Evolutionary conservation across 2,888 invertebrate genomes (phyloP).

Genomic region (Melinaea menophilus): DNA sequence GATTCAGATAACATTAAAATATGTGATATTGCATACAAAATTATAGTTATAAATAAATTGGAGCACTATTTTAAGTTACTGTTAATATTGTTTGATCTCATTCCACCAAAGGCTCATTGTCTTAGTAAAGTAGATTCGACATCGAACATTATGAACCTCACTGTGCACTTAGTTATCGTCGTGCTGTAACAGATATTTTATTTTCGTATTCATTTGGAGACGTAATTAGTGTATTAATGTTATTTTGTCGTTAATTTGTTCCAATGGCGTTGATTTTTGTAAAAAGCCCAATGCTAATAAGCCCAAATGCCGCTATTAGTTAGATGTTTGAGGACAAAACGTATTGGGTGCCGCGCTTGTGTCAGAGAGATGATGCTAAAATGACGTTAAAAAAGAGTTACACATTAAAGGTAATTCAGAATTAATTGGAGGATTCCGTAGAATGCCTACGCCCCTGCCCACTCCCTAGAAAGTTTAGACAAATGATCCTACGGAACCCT

Average conservation of each 20-base stretch:
- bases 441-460: slow-evolving; percentile 45
- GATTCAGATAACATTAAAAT: background rate
- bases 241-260: slow-evolving; percentile 65
- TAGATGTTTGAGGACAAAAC: slow-evolving; percentile 32
- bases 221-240: slow-evolving; percentile 76
- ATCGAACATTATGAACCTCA: slow-evolving; percentile 59
- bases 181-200: slow-evolving; percentile 72
- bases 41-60: slow-evolving; percentile 15
- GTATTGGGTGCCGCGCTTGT: slow-evolving; percentile 51
- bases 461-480: slow-evolving; percentile 24
- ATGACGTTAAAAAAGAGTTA: slow-evolving; percentile 24
- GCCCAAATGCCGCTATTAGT: slow-evolving; percentile 42
- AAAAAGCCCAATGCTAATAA: slow-evolving; percentile 54
- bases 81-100: slow-evolving; percentile 20
- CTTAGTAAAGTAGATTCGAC: slow-evolving; percentile 57
- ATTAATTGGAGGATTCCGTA: slow-evolving; percentile 64
- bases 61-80: slow-evolving; percentile 20
- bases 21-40: background rate
- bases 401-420: slow-evolving; percentile 38
- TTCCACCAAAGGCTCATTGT: slow-evolving; percentile 45
- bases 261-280: slow-evolving; percentile 63
- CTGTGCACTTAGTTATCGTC: slow-evolving; percentile 77
- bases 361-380: slow-evolving; percentile 29
- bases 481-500: slow-evolving; percentile 63
- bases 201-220: slow-evolving; percentile 73